Percentiles rank a stretch among this genome's conserved stretches.
Conservation (phyloP, 2,888 invertebrate species). For the Marasmarcha lunaedactyla region DNA sequence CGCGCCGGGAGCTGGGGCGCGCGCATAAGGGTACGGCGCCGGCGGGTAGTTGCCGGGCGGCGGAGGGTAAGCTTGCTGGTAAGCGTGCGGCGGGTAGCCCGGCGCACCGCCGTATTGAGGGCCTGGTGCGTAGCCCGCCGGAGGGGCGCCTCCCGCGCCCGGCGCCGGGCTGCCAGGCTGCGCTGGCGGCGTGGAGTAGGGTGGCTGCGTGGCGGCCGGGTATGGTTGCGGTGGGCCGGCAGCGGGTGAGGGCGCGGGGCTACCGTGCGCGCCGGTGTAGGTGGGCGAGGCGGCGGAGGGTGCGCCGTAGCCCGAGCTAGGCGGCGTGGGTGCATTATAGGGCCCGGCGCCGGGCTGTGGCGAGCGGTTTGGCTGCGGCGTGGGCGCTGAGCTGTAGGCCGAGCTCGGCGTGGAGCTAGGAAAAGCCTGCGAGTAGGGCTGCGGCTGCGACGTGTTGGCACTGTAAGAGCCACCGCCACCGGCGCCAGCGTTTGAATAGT, state of each 20-base stretch:
- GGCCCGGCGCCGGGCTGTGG: slow-evolving; percentile 69
- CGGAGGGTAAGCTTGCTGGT: slow-evolving; percentile 59
- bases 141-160: slow-evolving; percentile 64
- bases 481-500: slow-evolving; percentile 59
- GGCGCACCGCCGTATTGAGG: background rate
- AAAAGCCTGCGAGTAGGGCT: slow-evolving; percentile 61
- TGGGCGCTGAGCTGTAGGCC: slow-evolving; percentile 64
- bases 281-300: slow-evolving; percentile 75
- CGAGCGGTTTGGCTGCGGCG: slow-evolving; percentile 62
- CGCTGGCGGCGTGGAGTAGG: slow-evolving; percentile 67
- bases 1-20: slow-evolving; percentile 68
- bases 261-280: slow-evolving; percentile 69
- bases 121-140: slow-evolving; percentile 19
- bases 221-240: slow-evolving; percentile 58
- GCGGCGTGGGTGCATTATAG: slow-evolving; percentile 69
- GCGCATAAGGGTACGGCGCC: slow-evolving; percentile 69
- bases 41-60: slow-evolving; percentile 54
- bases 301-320: slow-evolving; percentile 72
- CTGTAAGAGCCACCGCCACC: slow-evolving; percentile 60
- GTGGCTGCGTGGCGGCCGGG: slow-evolving; percentile 71
- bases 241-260: slow-evolving; percentile 44
- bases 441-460: slow-evolving; percentile 56
- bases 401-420: slow-evolving; percentile 63
- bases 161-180: slow-evolving; percentile 66
- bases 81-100: slow-evolving; percentile 39